Evolutionary conservation across 64 coral and sea anemone genomes (phyloP).

Genomic region (Cladopsammia gracilis): DNA sequence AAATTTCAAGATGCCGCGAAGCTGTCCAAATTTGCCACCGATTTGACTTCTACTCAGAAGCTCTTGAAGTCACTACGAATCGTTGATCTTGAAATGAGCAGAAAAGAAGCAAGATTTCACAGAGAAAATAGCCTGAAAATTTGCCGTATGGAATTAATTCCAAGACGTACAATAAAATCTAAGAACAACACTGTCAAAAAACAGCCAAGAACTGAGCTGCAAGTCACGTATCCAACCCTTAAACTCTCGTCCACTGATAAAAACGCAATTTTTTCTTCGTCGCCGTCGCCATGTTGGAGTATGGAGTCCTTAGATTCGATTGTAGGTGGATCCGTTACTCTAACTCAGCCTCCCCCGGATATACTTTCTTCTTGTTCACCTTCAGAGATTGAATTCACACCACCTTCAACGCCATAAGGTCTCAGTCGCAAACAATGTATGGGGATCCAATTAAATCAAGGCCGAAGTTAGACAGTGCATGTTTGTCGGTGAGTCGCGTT

Average conservation of each 20-base stretch:
- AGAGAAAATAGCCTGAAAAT: constrained; percentile 16
- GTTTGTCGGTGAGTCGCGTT: too few relatives aligned
- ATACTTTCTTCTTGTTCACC: constrained; percentile 36
- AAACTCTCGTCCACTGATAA: constrained; percentile 14
- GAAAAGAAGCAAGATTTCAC: not conserved
- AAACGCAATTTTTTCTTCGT: constrained; percentile 23
- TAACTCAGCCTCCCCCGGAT: constrained; percentile 24
- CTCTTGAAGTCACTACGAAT: constrained; percentile 33
- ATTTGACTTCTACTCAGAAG: not conserved
- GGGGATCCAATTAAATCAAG: too few relatives aligned
- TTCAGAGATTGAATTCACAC: constrained; percentile 15
- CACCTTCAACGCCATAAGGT: not conserved
- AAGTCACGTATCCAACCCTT: constrained; percentile 33
- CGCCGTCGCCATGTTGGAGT: constrained; percentile 1
- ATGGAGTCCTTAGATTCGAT: constrained; percentile 36
- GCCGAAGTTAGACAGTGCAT: too few relatives aligned
- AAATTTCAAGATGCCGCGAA: not conserved
- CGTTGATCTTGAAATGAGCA: not conserved
- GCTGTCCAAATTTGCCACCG: not conserved
- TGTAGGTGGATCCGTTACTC: not conserved
- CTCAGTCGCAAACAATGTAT: too few relatives aligned
- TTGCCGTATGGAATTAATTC: constrained; percentile 27
- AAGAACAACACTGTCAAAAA: not conserved
- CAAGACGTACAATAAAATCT: not conserved
- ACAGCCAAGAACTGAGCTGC: not conserved